Evolutionary conservation across 2,888 invertebrate species (phyloP).

Genomic region (Brachynemurus nebulosus): DNA sequence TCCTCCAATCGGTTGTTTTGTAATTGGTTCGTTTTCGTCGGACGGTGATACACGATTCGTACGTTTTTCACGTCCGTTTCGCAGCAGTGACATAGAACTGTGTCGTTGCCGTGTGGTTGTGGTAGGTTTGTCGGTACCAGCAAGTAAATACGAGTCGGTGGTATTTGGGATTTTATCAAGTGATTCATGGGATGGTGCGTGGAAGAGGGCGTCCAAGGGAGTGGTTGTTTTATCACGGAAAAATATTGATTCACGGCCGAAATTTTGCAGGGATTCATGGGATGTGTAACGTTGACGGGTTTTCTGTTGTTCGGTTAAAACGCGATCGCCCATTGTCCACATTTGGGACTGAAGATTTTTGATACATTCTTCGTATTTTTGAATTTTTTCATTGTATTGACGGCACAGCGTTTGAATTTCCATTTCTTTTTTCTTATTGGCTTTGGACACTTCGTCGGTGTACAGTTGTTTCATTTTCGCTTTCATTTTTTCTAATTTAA

Average conservation of each 20-base stretch:
- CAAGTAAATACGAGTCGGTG: neutral
- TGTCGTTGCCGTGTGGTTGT: neutral
- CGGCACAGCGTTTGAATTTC: constrained; percentile 40
- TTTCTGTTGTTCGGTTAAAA: constrained; percentile 38
- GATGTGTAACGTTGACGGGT: neutral
- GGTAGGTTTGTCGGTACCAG: neutral
- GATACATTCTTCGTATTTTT: constrained; percentile 29
- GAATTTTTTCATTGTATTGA: constrained; percentile 37
- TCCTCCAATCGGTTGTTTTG: neutral
- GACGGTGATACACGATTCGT: neutral
- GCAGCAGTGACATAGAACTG: neutral
- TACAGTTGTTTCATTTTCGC: constrained; percentile 57
- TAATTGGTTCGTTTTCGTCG: neutral
- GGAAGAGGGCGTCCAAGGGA: constrained; percentile 5
- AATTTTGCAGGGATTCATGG: neutral
- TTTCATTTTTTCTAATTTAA: constrained; percentile 65
- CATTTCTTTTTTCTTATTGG: constrained; percentile 37
- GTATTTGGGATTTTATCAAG: too few species aligned
- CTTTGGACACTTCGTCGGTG: constrained; percentile 42
- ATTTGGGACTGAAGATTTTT: constrained; percentile 39
- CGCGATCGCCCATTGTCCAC: constrained; percentile 47
- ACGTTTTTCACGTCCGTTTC: neutral
- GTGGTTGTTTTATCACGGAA: neutral
- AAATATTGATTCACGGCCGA: neutral
- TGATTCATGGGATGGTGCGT: neutral